Evolutionary conservation across 2,797 vertebrate genomes (phyloP).

Genomic region (Telmatherina bonti): DNA sequence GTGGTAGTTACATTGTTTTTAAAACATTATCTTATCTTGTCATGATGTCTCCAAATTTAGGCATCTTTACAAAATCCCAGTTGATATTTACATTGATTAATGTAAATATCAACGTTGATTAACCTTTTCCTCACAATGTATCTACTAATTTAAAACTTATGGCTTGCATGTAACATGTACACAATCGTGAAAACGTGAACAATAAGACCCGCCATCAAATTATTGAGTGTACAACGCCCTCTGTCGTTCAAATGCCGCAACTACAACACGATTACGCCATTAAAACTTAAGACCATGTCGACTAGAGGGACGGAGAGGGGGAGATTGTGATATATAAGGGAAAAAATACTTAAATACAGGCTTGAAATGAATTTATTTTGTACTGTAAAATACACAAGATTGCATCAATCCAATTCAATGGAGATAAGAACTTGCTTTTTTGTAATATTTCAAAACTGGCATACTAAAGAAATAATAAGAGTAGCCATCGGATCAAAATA

Average conservation of each 20-base stretch:
- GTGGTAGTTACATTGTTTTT: too few relatives aligned
- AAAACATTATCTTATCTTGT: not conserved
- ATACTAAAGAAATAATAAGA: too few relatives aligned
- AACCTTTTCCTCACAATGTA: not conserved
- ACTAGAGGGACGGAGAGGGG: too few relatives aligned
- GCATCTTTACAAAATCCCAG: not conserved
- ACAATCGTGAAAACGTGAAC: not conserved
- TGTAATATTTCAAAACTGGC: too few relatives aligned
- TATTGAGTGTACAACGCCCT: conserved; percentile 15
- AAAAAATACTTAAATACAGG: too few relatives aligned
- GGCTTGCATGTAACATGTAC: not conserved
- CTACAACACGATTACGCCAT: not conserved
- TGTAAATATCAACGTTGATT: too few relatives aligned
- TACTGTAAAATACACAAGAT: too few relatives aligned
- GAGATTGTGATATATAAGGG: not conserved
- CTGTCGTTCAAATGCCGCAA: conserved; percentile 11
- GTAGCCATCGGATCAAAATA: not conserved
- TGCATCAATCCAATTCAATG: too few relatives aligned
- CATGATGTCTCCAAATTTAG: not conserved
- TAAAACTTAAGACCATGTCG: not conserved
- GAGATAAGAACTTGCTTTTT: too few relatives aligned
- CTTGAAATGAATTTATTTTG: too few relatives aligned
- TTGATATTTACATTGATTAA: not conserved
- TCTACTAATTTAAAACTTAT: not conserved
- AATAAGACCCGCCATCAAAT: not conserved